phyloP scores from a whole-genome alignment of 1,140 invertebrate genomes.

The Leptopilina clavipes region DNA sequence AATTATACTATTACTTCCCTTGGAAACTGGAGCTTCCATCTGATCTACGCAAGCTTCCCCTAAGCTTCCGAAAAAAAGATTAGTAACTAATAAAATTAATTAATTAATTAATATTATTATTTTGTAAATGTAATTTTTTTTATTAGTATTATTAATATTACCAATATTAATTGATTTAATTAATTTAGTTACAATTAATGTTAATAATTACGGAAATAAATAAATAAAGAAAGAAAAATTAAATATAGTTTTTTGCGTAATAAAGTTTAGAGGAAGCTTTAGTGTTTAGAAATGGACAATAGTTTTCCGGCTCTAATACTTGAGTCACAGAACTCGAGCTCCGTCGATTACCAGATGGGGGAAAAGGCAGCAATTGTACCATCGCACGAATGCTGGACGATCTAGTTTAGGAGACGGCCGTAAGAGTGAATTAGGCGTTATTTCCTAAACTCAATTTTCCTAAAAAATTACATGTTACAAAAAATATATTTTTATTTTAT shows the following conservation, averaged over 20 bases:
- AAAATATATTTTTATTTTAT: too few relatives aligned
- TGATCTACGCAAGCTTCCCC: too few relatives aligned
- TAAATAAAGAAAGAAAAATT: neutral
- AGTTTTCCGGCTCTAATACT: neutral
- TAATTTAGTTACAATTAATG: too few relatives aligned
- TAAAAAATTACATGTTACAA: neutral
- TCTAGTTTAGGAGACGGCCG: slow-evolving; percentile 66
- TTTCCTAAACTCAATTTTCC: slow-evolving; percentile 41
- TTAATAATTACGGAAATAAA: too few relatives aligned
- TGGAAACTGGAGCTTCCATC: too few relatives aligned
- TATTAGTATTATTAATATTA: too few relatives aligned
- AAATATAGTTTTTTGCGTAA: neutral
- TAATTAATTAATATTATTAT: too few relatives aligned
- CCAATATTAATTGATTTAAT: too few relatives aligned
- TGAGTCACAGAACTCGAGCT: neutral
- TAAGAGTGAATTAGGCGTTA: slow-evolving; percentile 65
- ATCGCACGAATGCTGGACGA: slow-evolving; percentile 23
- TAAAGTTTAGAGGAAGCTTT: neutral
- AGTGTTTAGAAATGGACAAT: neutral
- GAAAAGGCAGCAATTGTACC: slow-evolving; percentile 30
- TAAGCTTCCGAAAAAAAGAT: too few relatives aligned
- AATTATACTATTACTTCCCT: too few relatives aligned
- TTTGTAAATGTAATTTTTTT: too few relatives aligned
- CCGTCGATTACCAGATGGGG: neutral
- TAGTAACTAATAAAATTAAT: too few relatives aligned